Conservation (phyloP, 2,797 vertebrate species). For the Sardinella longiceps region DNA sequence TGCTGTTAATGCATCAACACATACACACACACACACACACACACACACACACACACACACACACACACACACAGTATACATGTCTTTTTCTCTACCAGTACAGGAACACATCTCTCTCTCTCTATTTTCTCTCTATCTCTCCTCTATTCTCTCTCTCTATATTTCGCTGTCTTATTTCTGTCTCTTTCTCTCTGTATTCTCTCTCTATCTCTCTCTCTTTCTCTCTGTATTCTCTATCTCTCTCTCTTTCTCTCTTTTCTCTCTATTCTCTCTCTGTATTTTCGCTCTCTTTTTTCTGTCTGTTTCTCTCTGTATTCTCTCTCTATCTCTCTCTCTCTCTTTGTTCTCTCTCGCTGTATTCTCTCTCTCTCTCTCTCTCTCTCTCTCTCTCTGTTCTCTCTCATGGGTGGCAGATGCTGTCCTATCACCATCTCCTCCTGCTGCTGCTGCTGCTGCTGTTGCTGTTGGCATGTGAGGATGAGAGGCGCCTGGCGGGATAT, state of each 20-base stretch:
- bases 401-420: conserved; percentile 31
- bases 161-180: too few species aligned
- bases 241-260: conserved; percentile 24
- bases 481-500: conserved; percentile 43
- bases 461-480: conserved; percentile 35
- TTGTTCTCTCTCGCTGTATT: not conserved
- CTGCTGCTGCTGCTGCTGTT: conserved; percentile 23
- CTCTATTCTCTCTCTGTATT: not conserved
- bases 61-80: conserved; percentile 21
- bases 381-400: not conserved
- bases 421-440: conserved; percentile 28
- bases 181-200: too few species aligned
- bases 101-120: conserved; percentile 31
- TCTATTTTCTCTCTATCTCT: too few species aligned
- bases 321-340: not conserved
- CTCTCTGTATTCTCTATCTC: not conserved
- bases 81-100: conserved; percentile 9
- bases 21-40: not conserved
- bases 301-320: too few species aligned
- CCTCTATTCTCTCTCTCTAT: too few species aligned
- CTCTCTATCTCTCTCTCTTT: not conserved
- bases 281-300: not conserved
- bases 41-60: conserved; percentile 30
- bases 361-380: not conserved
- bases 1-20: not conserved